These are phyloP conservation scores for Artemia sp. DNA, from an alignment of 2,888 invertebrate species.

Conservation along the genomic window DNA sequence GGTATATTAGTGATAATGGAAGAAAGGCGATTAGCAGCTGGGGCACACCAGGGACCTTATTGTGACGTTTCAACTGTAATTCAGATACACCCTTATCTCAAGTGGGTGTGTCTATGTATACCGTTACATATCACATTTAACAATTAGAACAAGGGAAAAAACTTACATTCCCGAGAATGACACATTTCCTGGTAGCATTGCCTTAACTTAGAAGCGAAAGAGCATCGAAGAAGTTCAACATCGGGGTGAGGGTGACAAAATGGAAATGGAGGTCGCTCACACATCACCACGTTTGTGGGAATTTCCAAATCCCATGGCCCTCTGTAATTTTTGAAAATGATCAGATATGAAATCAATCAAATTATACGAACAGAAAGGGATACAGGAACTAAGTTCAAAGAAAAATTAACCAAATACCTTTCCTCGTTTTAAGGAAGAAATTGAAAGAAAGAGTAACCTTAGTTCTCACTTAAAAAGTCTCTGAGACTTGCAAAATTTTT, in stretches of 20 bases:
- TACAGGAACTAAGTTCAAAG: constrained; percentile 1
- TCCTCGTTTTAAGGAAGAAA: background rate
- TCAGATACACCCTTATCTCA: too few species aligned
- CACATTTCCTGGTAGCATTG: constrained; percentile 87
- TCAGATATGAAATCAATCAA: background rate
- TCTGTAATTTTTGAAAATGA: constrained; percentile 29
- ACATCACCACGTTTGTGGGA: constrained; percentile 73
- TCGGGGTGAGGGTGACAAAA: constrained; percentile 86
- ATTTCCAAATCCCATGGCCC: constrained; percentile 92
- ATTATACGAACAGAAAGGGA: background rate
- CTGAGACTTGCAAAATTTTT: too few species aligned
- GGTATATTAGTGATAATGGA: too few species aligned
- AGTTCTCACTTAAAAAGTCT: background rate
- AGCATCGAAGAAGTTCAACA: constrained; percentile 67
- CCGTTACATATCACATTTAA: too few species aligned
- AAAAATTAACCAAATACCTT: constrained; percentile 21
- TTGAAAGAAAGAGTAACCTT: constrained; percentile 8
- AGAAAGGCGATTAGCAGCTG: too few species aligned
- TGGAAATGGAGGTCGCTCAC: constrained; percentile 65
- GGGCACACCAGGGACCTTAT: too few species aligned
- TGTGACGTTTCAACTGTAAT: too few species aligned
- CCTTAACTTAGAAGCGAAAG: constrained; percentile 61
- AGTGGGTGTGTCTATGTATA: too few species aligned
- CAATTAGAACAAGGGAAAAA: constrained; percentile 22
- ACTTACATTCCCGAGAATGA: constrained; percentile 60